phyloP scores from a whole-genome alignment of 2,797 vertebrate species.

The Eospalax fontanierii region DNA sequence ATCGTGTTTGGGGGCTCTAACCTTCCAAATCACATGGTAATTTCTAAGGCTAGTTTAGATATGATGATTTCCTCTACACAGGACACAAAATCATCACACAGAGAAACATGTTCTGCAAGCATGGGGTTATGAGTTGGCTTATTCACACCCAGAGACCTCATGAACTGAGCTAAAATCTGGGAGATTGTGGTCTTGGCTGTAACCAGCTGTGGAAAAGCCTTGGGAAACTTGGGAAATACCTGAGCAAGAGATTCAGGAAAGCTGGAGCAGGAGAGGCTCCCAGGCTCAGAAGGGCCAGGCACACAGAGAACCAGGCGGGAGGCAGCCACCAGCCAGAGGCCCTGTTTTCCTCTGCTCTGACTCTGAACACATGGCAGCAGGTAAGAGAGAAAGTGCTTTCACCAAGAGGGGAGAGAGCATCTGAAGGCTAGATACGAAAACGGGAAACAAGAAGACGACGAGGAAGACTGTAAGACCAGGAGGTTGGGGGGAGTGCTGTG shows the following conservation, averaged over 20 bases:
- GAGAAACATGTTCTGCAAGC: background rate
- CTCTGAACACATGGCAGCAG: accelerated
- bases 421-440: background rate
- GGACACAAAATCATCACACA: too few species aligned
- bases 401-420: background rate
- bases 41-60: background rate
- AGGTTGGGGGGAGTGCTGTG: background rate
- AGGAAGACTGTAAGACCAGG: too few species aligned
- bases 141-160: background rate
- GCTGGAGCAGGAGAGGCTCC: background rate
- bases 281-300: background rate
- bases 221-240: background rate
- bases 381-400: accelerated
- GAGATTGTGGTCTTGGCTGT: background rate
- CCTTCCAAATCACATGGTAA: background rate
- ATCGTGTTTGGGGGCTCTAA: too few species aligned
- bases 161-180: background rate
- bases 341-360: background rate
- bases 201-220: background rate
- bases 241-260: background rate
- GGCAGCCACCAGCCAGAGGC: background rate
- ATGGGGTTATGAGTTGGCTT: background rate
- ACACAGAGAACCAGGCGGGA: background rate
- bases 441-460: too few species aligned
- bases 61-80: background rate